A percentile compares a stretch with the other conserved stretches of the same genome.
phyloP scores from a whole-genome alignment of 1,140 invertebrate genomes.

The Eriosoma lanigerum region DNA sequence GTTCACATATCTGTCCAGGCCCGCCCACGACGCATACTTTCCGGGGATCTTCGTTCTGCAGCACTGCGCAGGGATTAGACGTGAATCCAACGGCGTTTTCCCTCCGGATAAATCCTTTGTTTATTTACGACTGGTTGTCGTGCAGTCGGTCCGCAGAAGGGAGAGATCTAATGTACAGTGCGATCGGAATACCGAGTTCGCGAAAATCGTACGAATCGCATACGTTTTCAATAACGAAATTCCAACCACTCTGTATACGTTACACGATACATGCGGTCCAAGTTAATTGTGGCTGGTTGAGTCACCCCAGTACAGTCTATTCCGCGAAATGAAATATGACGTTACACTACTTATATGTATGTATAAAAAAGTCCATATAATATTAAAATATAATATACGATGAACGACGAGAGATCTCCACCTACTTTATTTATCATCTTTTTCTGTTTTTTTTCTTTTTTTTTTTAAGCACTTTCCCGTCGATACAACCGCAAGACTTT shows the following conservation, averaged over 20 bases:
- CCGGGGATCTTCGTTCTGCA: slow-evolving; percentile 6
- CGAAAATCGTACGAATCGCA: too few relatives aligned
- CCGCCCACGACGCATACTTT: neutral
- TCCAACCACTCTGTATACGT: too few relatives aligned
- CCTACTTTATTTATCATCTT: slow-evolving; percentile 43
- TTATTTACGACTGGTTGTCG: slow-evolving; percentile 49
- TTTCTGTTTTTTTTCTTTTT: too few relatives aligned
- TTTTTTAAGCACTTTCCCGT: slow-evolving; percentile 39
- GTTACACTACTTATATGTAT: neutral
- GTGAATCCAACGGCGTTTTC: slow-evolving; percentile 47
- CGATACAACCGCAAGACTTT: slow-evolving; percentile 49
- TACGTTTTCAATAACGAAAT: too few relatives aligned
- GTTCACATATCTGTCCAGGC: slow-evolving; percentile 34
- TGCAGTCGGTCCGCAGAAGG: neutral
- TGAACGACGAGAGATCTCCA: slow-evolving; percentile 23
- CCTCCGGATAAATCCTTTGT: slow-evolving; percentile 45
- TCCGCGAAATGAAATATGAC: slow-evolving; percentile 46
- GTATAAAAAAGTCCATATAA: neutral
- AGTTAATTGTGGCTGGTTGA: slow-evolving; percentile 48
- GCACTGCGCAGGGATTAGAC: slow-evolving; percentile 39
- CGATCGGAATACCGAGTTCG: too few relatives aligned
- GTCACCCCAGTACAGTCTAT: slow-evolving; percentile 35
- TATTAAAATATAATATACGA: too few relatives aligned
- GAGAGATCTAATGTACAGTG: too few relatives aligned
- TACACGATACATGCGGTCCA: neutral